A percentile compares a stretch with the other conserved stretches of the same genome.
phyloP scores from a whole-genome alignment of 2,888 invertebrate genomes.

The Halocaridina rubra region DNA sequence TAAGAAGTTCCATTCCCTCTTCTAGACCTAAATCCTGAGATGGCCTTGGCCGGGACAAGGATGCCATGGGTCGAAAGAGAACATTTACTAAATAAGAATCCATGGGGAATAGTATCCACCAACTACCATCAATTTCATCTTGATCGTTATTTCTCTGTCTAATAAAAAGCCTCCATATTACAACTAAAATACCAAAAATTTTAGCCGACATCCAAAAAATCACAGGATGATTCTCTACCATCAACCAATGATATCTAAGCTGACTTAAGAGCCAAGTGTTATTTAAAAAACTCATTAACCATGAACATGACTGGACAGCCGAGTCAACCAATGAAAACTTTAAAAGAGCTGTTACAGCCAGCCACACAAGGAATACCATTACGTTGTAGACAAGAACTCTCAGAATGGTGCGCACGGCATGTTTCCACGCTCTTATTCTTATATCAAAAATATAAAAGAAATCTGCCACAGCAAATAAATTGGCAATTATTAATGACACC shows the following conservation, averaged over 20 bases:
- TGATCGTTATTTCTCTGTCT: constrained; percentile 5
- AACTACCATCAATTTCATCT: constrained; percentile 64
- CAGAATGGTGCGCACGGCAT: constrained; percentile 67
- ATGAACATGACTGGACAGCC: constrained; percentile 65
- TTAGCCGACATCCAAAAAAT: constrained; percentile 33
- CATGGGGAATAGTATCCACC: constrained; percentile 69
- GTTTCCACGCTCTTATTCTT: constrained; percentile 68
- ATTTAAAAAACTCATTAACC: constrained; percentile 31
- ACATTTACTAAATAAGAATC: constrained; percentile 66
- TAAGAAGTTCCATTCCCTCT: constrained; percentile 68
- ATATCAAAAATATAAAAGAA: constrained; percentile 67
- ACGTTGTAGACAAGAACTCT: constrained; percentile 70
- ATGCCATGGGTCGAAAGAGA: constrained; percentile 67
- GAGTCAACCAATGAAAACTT: constrained; percentile 68
- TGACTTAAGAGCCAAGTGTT: constrained; percentile 59
- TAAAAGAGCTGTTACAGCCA: constrained; percentile 69
- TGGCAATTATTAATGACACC: constrained; percentile 69
- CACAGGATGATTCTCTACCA: constrained; percentile 30
- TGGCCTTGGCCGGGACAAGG: constrained; percentile 65
- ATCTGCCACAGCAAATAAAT: constrained; percentile 70
- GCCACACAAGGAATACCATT: constrained; percentile 69
- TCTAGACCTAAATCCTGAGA: constrained; percentile 67
- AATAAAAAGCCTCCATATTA: constrained; percentile 14
- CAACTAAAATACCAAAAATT: constrained; percentile 10
- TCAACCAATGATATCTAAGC: constrained; percentile 48